Conservation (phyloP, 2,888 invertebrate species). For the Dynastes hyllus region DNA sequence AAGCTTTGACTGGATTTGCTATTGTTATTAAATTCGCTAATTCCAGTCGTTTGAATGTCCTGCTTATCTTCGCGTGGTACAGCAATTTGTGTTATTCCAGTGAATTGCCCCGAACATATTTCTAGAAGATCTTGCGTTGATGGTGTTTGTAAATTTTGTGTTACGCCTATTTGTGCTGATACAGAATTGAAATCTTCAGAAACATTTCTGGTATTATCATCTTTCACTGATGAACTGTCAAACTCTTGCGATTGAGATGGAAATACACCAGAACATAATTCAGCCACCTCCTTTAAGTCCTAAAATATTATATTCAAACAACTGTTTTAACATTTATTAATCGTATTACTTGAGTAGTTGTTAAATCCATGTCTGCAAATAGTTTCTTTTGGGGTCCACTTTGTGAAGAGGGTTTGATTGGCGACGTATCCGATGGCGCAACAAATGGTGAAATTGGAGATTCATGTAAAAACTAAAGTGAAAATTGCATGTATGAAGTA, state of each 20-base stretch:
- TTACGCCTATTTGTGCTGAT: background rate
- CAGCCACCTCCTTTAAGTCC: conserved; percentile 71
- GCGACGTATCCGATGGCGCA: conserved; percentile 62
- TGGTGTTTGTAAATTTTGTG: conserved; percentile 40
- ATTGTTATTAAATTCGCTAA: background rate
- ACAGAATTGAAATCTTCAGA: too few relatives aligned
- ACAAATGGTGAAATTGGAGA: conserved; percentile 61
- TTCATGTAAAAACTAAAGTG: conserved; percentile 58
- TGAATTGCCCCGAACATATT: conserved; percentile 67
- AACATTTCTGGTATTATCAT: background rate
- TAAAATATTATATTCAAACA: conserved; percentile 7
- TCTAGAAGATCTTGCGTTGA: conserved; percentile 66
- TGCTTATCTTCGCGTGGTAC: background rate
- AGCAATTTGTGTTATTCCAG: conserved; percentile 49
- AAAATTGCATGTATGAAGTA: background rate
- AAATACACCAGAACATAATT: conserved; percentile 73
- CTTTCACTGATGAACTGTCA: background rate
- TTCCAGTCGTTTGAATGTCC: background rate
- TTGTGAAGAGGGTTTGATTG: conserved; percentile 58
- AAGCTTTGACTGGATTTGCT: background rate
- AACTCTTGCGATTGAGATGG: conserved; percentile 49
- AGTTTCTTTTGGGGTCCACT: conserved; percentile 68
- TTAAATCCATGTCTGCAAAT: conserved; percentile 65
- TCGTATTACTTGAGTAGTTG: conserved; percentile 64
- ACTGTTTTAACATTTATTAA: conserved; percentile 2